Evolutionary conservation across 2,113 vertebrate species (phyloP).

Genomic region (Eptesicus fuscus): DNA sequence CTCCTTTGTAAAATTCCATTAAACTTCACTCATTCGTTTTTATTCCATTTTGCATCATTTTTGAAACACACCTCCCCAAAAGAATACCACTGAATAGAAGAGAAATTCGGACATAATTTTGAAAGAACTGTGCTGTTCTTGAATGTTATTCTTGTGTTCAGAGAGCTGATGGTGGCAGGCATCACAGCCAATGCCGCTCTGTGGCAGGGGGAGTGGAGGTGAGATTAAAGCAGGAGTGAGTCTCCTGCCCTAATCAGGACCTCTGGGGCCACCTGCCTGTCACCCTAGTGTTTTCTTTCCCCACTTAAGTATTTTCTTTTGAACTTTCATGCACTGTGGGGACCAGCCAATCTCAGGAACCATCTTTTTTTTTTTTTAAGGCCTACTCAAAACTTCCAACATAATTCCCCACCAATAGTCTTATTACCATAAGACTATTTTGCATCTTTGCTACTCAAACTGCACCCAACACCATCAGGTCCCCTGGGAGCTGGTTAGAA

Average conservation of each 20-base stretch:
- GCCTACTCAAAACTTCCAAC: neutral
- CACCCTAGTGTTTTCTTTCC: neutral
- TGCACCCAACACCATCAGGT: rapidly evolving
- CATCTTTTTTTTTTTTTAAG: neutral
- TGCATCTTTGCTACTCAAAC: neutral
- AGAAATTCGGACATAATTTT: neutral
- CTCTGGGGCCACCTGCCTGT: neutral
- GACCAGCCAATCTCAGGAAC: neutral
- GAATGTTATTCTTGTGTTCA: neutral
- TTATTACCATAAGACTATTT: neutral
- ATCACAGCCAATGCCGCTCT: rapidly evolving
- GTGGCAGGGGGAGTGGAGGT: too few relatives aligned
- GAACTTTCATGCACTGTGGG: rapidly evolving
- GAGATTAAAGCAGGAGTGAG: rapidly evolving
- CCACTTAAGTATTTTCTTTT: neutral
- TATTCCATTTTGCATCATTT: neutral
- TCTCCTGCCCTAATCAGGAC: neutral
- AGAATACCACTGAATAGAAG: neutral
- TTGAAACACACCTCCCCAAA: neutral
- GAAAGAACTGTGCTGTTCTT: neutral
- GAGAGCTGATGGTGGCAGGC: rapidly evolving
- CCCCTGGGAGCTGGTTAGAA: neutral
- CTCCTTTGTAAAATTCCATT: neutral
- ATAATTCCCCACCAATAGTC: neutral
- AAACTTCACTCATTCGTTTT: neutral